phyloP scores from a whole-genome alignment of 2,113 vertebrate species.

The Ovis aries region DNA sequence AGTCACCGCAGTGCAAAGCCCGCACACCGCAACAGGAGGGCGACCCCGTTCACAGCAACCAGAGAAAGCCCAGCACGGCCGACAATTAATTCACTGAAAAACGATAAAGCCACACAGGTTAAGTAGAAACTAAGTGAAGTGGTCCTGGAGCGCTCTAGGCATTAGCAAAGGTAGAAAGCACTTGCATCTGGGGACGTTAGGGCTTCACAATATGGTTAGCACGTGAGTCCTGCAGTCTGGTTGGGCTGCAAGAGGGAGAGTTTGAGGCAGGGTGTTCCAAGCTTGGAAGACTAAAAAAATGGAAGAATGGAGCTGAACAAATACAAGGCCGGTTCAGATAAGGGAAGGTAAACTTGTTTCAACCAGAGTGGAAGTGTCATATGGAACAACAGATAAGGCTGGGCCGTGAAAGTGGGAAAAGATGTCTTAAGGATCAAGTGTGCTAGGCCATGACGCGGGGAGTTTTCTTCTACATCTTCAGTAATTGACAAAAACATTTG shows the following conservation, averaged over 20 bases:
- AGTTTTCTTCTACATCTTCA: background rate
- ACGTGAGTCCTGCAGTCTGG: background rate
- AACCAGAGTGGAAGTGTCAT: background rate
- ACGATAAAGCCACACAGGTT: background rate
- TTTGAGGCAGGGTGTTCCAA: background rate
- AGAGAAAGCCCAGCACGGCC: background rate
- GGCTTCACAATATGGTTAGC: background rate
- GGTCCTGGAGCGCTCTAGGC: background rate
- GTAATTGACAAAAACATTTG: background rate
- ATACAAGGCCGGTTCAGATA: background rate
- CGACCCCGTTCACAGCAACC: background rate
- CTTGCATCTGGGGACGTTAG: background rate
- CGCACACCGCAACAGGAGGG: rapidly evolving
- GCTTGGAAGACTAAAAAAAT: background rate
- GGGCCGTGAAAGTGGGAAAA: background rate
- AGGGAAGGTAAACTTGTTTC: background rate
- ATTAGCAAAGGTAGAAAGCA: background rate
- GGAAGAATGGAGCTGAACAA: background rate
- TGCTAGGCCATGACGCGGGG: background rate
- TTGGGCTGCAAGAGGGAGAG: background rate
- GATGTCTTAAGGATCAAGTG: background rate
- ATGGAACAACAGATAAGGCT: background rate
- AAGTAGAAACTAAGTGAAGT: background rate
- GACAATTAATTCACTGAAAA: background rate
- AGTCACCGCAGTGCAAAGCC: background rate